Evolutionary conservation across 2,113 vertebrate genomes (phyloP).

Genomic region (Mesoclemmys tuberculata): DNA sequence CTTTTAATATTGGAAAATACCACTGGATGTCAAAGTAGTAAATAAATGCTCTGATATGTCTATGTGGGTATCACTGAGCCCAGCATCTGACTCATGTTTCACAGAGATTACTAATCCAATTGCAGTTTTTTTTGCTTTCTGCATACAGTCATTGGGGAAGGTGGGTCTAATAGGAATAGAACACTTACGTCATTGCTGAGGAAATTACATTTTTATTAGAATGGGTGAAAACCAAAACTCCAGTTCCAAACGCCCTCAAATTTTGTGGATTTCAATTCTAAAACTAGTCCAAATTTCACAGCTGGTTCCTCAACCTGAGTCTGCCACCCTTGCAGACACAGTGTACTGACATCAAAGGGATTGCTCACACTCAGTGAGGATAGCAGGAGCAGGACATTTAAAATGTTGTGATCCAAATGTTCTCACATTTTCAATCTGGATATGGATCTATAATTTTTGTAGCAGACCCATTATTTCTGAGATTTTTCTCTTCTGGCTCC

Average conservation of each 20-base stretch:
- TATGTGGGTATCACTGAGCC: neutral
- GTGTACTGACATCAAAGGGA: neutral
- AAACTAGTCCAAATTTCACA: neutral
- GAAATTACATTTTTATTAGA: neutral
- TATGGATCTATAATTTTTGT: neutral
- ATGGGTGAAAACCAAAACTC: neutral
- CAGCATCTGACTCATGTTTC: neutral
- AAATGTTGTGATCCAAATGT: neutral
- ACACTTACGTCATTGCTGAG: neutral
- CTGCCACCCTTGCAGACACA: rapidly evolving
- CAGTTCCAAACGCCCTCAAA: neutral
- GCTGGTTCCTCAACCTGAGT: neutral
- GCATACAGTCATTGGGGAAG: neutral
- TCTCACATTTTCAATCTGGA: neutral
- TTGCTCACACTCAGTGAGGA: neutral
- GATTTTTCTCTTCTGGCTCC: neutral
- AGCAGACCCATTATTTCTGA: neutral
- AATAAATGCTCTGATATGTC: neutral
- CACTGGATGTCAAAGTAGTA: neutral
- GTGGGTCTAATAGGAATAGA: neutral
- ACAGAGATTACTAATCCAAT: neutral
- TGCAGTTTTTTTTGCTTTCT: neutral
- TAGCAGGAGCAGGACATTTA: neutral
- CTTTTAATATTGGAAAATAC: neutral
- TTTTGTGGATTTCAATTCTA: neutral